These are phyloP conservation scores for Cherax destructor DNA, from an alignment of 1,140 invertebrate genomes.

Conservation along the genomic window DNA sequence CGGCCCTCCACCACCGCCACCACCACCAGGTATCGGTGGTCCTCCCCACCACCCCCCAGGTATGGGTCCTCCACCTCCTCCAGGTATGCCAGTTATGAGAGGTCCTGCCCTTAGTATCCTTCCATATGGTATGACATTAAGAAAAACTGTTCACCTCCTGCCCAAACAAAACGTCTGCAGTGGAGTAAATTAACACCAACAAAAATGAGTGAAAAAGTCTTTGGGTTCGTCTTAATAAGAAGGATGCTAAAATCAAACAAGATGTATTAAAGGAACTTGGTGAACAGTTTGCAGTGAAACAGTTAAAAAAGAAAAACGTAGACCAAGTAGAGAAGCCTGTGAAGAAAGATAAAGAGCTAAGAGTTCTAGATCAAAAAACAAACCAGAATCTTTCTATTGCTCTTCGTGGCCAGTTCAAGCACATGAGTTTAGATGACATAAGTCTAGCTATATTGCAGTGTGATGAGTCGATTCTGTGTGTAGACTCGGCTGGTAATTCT, in stretches of 20 bases:
- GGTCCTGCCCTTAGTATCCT: slow-evolving; percentile 77
- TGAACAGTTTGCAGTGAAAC: slow-evolving; percentile 69
- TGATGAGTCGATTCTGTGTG: slow-evolving; percentile 85
- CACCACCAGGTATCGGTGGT: slow-evolving; percentile 71
- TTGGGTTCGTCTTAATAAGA: slow-evolving; percentile 95
- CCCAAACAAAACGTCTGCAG: slow-evolving; percentile 84
- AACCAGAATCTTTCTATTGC: slow-evolving; percentile 97
- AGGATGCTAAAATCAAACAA: slow-evolving; percentile 84
- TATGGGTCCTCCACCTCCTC: slow-evolving; percentile 73
- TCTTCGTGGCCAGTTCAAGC: slow-evolving; percentile 91
- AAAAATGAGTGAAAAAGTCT: slow-evolving; percentile 94
- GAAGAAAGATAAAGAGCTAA: slow-evolving; percentile 92
- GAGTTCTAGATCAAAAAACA: slow-evolving; percentile 91
- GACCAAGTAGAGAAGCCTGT: slow-evolving; percentile 73
- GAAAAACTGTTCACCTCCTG: slow-evolving; percentile 92
- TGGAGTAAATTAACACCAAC: slow-evolving; percentile 84
- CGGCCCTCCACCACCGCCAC: slow-evolving; percentile 72
- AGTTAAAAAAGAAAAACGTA: slow-evolving; percentile 74
- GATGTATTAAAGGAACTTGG: slow-evolving; percentile 67
- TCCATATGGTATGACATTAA: slow-evolving; percentile 92
- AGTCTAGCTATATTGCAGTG: slow-evolving; percentile 88
- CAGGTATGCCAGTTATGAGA: slow-evolving; percentile 72
- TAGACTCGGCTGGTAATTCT: slow-evolving; percentile 51
- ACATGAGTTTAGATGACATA: slow-evolving; percentile 90
- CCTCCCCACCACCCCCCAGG: slow-evolving; percentile 77